Percentiles rank a stretch among this genome's conserved stretches.
phyloP scores from a whole-genome alignment of 2,797 vertebrate genomes.

The Neomorphus geoffroyi region DNA sequence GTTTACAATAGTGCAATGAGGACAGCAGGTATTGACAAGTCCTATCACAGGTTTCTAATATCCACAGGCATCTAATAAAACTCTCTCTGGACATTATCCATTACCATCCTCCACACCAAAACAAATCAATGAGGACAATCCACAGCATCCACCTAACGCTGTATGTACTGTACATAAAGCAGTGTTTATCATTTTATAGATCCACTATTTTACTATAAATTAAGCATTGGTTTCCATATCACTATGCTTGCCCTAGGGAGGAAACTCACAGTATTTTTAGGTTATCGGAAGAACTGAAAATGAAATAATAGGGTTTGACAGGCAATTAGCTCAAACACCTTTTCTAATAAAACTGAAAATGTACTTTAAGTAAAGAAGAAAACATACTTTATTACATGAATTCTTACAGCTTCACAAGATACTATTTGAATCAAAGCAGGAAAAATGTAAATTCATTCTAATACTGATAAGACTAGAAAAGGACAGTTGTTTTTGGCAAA shows the following conservation, averaged over 20 bases:
- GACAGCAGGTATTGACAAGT: background rate
- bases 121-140: background rate
- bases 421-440: background rate
- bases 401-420: background rate
- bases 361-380: background rate
- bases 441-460: background rate
- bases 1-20: background rate
- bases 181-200: background rate
- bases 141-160: background rate
- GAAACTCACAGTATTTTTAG: background rate
- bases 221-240: background rate
- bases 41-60: background rate
- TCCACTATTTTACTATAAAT: background rate
- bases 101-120: background rate
- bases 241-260: background rate
- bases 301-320: background rate
- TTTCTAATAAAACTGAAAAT: conserved; percentile 6
- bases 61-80: background rate
- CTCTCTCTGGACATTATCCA: background rate
- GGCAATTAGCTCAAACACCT: conserved; percentile 18
- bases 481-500: background rate
- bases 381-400: background rate
- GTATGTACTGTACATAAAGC: background rate
- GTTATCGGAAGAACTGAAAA: background rate
- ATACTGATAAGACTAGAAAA: background rate